Conservation (phyloP, 2,888 invertebrate genomes). For the Caenorhabditis virilis region DNA sequence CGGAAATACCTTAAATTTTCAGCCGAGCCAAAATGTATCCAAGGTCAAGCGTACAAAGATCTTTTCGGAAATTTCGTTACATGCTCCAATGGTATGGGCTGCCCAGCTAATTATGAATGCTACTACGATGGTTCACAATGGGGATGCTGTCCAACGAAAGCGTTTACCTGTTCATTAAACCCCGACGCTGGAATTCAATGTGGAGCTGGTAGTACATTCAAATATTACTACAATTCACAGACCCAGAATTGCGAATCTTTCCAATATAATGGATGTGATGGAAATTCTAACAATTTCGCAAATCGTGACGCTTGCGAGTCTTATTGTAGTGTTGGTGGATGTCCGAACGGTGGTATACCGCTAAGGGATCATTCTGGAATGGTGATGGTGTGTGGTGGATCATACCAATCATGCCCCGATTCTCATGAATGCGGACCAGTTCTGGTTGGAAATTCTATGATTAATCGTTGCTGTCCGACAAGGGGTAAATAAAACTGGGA, state of each 20-base stretch:
- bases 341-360: slow-evolving; percentile 57
- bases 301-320: slow-evolving; percentile 50
- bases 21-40: slow-evolving; percentile 57
- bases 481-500: slow-evolving; percentile 22
- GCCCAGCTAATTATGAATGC: slow-evolving; percentile 63
- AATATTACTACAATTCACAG: slow-evolving; percentile 55
- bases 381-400: slow-evolving; percentile 45
- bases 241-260: slow-evolving; percentile 52
- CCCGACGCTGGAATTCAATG: slow-evolving; percentile 54
- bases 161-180: slow-evolving; percentile 54
- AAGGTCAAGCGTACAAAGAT: slow-evolving; percentile 59
- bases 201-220: slow-evolving; percentile 55
- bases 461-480: slow-evolving; percentile 56
- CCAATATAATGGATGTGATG: slow-evolving; percentile 50
- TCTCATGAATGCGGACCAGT: slow-evolving; percentile 56
- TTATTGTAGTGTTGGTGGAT: slow-evolving; percentile 59
- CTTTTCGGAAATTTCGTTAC: slow-evolving; percentile 52
- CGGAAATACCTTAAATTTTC: slow-evolving; percentile 10
- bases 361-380: slow-evolving; percentile 48
- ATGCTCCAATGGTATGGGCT: slow-evolving; percentile 49
- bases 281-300: slow-evolving; percentile 60
- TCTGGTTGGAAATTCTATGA: slow-evolving; percentile 39
- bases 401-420: slow-evolving; percentile 41
- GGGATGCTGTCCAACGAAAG: slow-evolving; percentile 58
- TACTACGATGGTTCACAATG: slow-evolving; percentile 57